Base-by-base conservation (phyloP, 2,888 invertebrate species). In the Chymomyza fuscimana region DNA sequence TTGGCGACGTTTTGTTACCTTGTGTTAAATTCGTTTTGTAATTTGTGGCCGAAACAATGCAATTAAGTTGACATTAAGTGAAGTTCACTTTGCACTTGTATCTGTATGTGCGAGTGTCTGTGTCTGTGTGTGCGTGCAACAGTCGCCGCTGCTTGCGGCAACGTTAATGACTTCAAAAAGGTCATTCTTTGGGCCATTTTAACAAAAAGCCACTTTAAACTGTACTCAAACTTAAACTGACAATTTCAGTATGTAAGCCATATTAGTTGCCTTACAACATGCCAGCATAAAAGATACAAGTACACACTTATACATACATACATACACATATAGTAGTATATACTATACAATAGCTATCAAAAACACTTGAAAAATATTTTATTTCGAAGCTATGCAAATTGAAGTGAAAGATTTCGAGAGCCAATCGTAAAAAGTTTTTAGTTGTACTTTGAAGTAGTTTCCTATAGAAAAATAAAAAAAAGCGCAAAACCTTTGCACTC, bases 31-130 rank as follows among this genome's bases (percentile, higher is more conserved):
- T 87, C 80, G 85, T 89, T 88, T 87, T 88, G 89, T 85, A 88
- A 87, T 89, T 88, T 88, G 87, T 82, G 89, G 85, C 83, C 81
- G 80, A 82, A 86, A 88, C 85, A 89, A 88, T 87, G 87, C 89
- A 87, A 87, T 88, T 89, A 88, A 82, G 88, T 85, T 86, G 89
- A 89, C 88, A 87, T 81, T 87, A 87, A 88, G 86, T 84, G 88
- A 86, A 83, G 87, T 80, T 83, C 77, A 67, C 70, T 76, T 65
- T 63, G 63, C 66, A 19, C 65, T 12, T 58, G n/a, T 54, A n/a
- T n/a, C 19, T 56, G 12, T 36, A 5, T 16, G 16, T 40, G 40
- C 19, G 0, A 0, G 4, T 58, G 5, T 29, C 12, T 69, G 10
- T 65, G 46, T 63, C 7, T 59, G 46, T 50, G 32, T 52, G 16